A percentile compares a stretch with the other conserved stretches of the same genome.
These are phyloP conservation scores for Apodemus speciosus DNA, from an alignment of 2,113 vertebrate species.

Conservation along the genomic window DNA sequence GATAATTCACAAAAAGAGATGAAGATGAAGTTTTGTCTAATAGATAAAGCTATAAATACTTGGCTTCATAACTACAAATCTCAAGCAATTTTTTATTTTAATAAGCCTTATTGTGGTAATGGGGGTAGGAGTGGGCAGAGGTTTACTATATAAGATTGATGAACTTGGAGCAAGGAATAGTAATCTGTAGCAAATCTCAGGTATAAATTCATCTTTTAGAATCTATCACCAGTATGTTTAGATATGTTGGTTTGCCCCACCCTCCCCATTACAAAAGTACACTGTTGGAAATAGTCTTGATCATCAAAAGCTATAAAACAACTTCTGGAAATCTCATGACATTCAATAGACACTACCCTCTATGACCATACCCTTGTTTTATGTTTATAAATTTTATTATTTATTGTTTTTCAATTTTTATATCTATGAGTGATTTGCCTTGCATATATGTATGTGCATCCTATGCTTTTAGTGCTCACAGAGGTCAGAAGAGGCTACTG, in stretches of 20 bases:
- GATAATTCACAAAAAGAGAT: background rate
- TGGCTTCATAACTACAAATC: background rate
- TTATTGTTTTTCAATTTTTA: background rate
- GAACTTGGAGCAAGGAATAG: background rate
- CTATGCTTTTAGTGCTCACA: background rate
- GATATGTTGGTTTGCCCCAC: background rate
- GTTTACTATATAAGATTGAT: background rate
- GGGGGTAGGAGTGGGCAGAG: too few species aligned
- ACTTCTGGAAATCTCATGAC: slow-evolving; percentile 20
- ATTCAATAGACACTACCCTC: slow-evolving; percentile 6
- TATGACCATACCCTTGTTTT: background rate
- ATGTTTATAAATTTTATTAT: background rate
- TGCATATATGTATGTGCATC: background rate
- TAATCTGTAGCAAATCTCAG: slow-evolving; percentile 22
- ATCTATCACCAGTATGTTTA: background rate
- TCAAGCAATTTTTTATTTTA: background rate
- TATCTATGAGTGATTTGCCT: background rate
- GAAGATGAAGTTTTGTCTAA: background rate
- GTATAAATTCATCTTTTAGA: slow-evolving; percentile 18
- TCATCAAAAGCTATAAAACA: slow-evolving; percentile 30
- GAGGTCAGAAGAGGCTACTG: background rate
- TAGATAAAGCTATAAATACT: background rate
- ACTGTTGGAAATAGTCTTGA: background rate
- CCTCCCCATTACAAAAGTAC: background rate
- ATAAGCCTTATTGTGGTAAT: background rate